Conservation (phyloP, 2,888 invertebrate genomes). For the Scotopteryx bipunctaria region DNA sequence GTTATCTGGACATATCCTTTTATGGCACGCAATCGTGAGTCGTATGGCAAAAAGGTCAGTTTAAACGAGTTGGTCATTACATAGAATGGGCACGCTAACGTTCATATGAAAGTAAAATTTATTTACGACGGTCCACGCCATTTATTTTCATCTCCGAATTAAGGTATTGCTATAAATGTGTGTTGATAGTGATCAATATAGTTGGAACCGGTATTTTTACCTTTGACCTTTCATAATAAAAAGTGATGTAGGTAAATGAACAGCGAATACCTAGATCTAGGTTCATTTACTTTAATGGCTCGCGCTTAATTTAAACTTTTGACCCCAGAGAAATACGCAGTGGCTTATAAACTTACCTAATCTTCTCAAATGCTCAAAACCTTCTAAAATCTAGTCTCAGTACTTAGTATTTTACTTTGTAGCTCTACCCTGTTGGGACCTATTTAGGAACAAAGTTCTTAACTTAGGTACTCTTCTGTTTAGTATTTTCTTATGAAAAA, state of each 20-base stretch:
- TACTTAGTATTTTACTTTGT: background rate
- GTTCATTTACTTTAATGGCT: no score
- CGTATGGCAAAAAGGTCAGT: constrained; percentile 68
- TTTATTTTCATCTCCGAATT: constrained; percentile 34
- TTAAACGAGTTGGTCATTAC: constrained; percentile 66
- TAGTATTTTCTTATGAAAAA: no score
- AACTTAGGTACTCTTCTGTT: no score
- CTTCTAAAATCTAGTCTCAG: background rate
- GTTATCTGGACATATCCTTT: constrained; percentile 79
- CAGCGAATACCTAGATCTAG: no score
- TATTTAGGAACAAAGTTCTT: background rate
- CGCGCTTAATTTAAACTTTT: no score
- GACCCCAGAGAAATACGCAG: no score
- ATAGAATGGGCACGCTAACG: constrained; percentile 66
- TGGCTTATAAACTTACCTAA: background rate
- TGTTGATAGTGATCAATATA: constrained; percentile 24
- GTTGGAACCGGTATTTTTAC: constrained; percentile 3
- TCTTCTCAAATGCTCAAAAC: background rate
- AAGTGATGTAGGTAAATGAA: no score
- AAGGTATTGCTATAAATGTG: constrained; percentile 21
- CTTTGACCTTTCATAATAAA: background rate
- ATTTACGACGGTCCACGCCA: constrained; percentile 46
- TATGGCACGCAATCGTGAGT: constrained; percentile 67
- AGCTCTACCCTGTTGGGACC: background rate
- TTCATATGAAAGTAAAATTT: constrained; percentile 71